Base-by-base conservation (phyloP, 2,888 invertebrate genomes). In the Hoplodrina blanda region DNA sequence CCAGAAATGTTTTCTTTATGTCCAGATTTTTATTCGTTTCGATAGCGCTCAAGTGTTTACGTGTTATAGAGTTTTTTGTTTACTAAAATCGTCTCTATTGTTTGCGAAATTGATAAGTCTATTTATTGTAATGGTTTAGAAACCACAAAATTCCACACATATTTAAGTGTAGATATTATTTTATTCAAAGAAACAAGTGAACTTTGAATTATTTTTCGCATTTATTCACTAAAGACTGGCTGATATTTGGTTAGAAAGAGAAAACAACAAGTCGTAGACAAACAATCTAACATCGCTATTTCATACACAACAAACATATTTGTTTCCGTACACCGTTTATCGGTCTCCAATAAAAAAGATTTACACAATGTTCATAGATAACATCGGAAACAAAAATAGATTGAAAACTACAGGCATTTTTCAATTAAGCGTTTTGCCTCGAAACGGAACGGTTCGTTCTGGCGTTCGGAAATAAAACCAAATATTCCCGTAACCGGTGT, bases 401-500 rank as follows among this genome's bases (percentile, higher is more conserved):
- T 84, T 83, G 74, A 78, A 80, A 83, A 73, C 78, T 78, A 71
- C 78, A 59, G 76, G 66, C 76, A 81, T 81, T 83, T 84, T 84
- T 82, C 85, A 86, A 87, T 87, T 84, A 86, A 81, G 69, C 78
- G 76, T 81, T 82, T 78, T 77, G 80, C 69, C 56, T 79, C 72
- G 67, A 75, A 83, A 78, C 83, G 63, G 70, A 76, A 54, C 69
- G 65, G 76, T 65, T 65, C 69, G 78, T 68, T 81, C 69, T 57
- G 62, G 62, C 69, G 62, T 53, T 73, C 62, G 71, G 63, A 83
- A 87, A 88, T 89, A 86, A 90, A 91, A 89, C 86, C 87, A 87
- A 91, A 91, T 89, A 91, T 90, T 88, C 88, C 82, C 79, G 81
- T 81, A 84, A 82, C 85, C 81, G 8, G 37, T 1, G 73, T 66